Percentiles rank a stretch among this genome's conserved stretches.
phyloP scores from a whole-genome alignment of 2,797 vertebrate species.

The Aphelocoma californica region DNA sequence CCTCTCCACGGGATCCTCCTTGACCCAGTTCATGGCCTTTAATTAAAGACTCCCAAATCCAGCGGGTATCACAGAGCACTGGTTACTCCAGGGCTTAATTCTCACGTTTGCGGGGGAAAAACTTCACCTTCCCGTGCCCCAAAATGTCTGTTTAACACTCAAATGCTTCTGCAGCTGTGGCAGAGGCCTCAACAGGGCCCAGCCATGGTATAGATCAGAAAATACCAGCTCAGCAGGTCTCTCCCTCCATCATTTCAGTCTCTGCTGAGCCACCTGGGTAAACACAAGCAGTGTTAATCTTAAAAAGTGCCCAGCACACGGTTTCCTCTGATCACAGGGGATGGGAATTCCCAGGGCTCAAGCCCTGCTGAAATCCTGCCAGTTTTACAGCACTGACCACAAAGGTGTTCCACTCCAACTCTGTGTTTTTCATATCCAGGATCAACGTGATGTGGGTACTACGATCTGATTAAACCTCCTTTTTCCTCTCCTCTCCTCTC shows the following conservation, averaged over 20 bases:
- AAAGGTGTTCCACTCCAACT: rapidly evolving
- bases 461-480: background rate
- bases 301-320: background rate
- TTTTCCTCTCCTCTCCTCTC: background rate
- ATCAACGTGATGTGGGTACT: background rate
- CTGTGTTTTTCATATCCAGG: background rate
- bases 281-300: background rate
- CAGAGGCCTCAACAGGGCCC: background rate
- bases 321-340: background rate
- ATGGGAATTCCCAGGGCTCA: background rate
- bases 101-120: rapidly evolving
- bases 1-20: background rate
- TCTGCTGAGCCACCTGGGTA: background rate
- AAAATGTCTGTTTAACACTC: background rate
- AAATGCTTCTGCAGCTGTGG: background rate
- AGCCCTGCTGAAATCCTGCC: background rate
- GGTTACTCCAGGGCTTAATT: background rate
- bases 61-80: background rate
- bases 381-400: background rate
- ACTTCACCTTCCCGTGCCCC: background rate
- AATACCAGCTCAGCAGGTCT: background rate
- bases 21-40: background rate
- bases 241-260: background rate
- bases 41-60: background rate
- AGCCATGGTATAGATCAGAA: rapidly evolving